Percentiles rank a stretch among this genome's conserved stretches.
phyloP scores from a whole-genome alignment of 2,888 invertebrate species.

The Drosophila anceps region DNA sequence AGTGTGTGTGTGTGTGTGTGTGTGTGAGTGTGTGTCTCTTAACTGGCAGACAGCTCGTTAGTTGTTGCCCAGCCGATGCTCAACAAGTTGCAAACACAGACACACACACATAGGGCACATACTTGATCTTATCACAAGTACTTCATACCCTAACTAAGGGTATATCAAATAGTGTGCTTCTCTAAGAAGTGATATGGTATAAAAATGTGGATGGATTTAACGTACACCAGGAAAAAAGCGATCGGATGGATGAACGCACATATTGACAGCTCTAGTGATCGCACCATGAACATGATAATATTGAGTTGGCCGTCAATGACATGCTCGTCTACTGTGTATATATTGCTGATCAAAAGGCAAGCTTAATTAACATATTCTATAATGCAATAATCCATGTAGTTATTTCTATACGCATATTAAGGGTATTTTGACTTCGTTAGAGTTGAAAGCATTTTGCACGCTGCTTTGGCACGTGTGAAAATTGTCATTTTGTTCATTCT shows the following conservation, averaged over 20 bases:
- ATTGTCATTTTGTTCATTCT: conserved; percentile 45
- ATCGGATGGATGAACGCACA: too few species aligned
- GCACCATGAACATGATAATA: too few species aligned
- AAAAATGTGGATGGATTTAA: too few species aligned
- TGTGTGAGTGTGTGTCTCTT: conserved; percentile 17
- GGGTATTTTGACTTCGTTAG: background rate
- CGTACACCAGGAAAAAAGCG: too few species aligned
- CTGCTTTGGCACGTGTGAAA: conserved; percentile 52
- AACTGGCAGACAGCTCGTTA: conserved; percentile 46
- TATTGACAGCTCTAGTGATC: too few species aligned
- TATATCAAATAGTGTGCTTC: background rate
- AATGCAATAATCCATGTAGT: background rate
- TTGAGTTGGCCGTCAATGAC: too few species aligned
- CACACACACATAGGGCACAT: conserved; percentile 38
- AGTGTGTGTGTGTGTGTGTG: conserved; percentile 13
- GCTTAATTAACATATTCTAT: too few species aligned
- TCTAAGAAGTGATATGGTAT: background rate
- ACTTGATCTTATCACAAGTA: conserved; percentile 62
- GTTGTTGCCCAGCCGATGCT: conserved; percentile 46
- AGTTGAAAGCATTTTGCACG: background rate
- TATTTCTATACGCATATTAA: background rate
- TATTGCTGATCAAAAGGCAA: too few species aligned
- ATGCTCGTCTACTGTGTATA: too few species aligned
- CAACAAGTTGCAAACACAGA: conserved; percentile 60
- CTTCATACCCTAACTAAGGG: conserved; percentile 7